Conservation (phyloP, 30 jellyfish, hydroid and myxozoan species). For the Phacellophora camtschatica region DNA sequence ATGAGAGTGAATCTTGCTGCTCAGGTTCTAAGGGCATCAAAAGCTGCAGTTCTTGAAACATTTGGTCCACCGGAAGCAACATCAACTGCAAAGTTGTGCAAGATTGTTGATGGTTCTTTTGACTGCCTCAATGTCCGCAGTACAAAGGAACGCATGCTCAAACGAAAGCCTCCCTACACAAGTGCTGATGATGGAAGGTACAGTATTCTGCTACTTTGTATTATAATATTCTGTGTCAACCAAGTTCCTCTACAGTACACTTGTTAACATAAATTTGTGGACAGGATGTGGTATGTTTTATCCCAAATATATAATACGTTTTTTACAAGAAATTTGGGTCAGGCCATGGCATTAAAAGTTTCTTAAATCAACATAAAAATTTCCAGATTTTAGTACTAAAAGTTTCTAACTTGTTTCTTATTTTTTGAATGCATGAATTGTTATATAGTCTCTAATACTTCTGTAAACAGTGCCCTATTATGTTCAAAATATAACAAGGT, state of each 20-base stretch:
- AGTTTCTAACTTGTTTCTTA: neutral
- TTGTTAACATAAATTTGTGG: neutral
- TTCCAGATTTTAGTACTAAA: neutral
- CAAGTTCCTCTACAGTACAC: neutral
- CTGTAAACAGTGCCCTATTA: neutral
- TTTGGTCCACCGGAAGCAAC: conserved; percentile 63
- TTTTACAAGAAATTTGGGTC: neutral
- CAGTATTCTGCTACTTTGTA: neutral
- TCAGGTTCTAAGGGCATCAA: conserved; percentile 52
- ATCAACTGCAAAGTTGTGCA: conserved; percentile 62
- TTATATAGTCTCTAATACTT: neutral
- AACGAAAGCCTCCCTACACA: neutral
- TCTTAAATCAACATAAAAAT: neutral
- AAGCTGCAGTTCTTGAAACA: conserved; percentile 12
- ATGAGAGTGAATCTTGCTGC: conserved; percentile 72
- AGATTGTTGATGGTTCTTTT: conserved; percentile 54
- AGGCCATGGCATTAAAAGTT: neutral
- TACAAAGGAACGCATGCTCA: neutral
- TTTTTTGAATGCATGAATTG: neutral
- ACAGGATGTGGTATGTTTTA: neutral
- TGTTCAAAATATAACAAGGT: neutral
- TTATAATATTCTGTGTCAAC: neutral
- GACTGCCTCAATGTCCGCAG: conserved; percentile 15
- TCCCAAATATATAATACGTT: neutral
- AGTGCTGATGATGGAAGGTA: neutral